These are phyloP conservation scores for Pocillopora meandrina DNA, from an alignment of 92 coral and sea anemone species.

Conservation along the genomic window DNA sequence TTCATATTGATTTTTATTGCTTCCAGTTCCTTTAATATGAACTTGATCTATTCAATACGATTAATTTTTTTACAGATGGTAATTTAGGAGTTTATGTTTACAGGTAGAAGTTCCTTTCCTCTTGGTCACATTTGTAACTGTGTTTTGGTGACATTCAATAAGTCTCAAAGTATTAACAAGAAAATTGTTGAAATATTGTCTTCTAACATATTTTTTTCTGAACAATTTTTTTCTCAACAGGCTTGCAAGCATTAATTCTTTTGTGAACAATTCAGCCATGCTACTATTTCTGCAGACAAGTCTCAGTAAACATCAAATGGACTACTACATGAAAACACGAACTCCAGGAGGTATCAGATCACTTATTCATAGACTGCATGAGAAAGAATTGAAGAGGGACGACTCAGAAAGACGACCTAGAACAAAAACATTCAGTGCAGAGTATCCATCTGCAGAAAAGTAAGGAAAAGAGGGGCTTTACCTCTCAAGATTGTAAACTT, in stretches of 20 bases:
- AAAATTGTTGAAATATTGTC: no score
- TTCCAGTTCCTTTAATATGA: no score
- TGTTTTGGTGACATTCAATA: no score
- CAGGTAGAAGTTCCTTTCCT: no score
- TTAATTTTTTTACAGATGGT: no score
- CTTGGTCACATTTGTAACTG: no score
- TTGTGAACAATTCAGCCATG: conserved; percentile 68
- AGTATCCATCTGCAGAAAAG: conserved; percentile 75
- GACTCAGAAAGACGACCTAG: conserved; percentile 24
- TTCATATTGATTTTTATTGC: no score
- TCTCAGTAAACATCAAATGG: conserved; percentile 61
- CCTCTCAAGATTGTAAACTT: no score
- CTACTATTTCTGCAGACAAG: conserved; percentile 74
- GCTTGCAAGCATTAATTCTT: conserved; percentile 52
- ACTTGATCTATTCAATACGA: no score
- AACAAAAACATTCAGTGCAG: conserved; percentile 59
- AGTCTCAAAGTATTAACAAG: no score
- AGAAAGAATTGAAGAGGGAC: conserved; percentile 42
- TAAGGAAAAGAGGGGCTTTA: background rate
- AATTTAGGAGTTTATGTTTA: no score
- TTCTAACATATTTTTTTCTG: background rate
- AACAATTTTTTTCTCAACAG: conserved; percentile 20
- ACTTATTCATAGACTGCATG: conserved; percentile 58
- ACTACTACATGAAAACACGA: conserved; percentile 65
- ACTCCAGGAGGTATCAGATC: conserved; percentile 79